Percentiles rank a stretch among this genome's conserved stretches.
Evolutionary conservation across 2,113 vertebrate genomes (phyloP).

Genomic region (Onychostruthus taczanowskii): DNA sequence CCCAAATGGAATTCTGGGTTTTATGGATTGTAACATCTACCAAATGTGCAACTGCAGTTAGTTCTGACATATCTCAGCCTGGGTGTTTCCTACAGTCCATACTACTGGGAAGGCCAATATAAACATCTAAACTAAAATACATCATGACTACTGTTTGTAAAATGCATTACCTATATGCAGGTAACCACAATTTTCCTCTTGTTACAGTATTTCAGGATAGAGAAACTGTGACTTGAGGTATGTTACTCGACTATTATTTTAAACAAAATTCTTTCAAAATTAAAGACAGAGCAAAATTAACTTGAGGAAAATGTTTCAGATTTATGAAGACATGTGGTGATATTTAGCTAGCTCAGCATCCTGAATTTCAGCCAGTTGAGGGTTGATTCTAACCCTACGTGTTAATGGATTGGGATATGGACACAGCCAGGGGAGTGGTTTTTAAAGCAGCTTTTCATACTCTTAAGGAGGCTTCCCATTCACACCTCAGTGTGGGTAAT

Average conservation of each 20-base stretch:
- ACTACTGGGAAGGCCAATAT: neutral
- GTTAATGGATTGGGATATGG: neutral
- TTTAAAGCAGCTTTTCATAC: constrained; percentile 9
- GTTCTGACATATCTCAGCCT: neutral
- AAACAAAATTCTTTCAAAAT: neutral
- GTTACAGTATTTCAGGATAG: neutral
- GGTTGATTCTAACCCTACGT: neutral
- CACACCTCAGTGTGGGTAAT: constrained; percentile 9
- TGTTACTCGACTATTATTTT: neutral
- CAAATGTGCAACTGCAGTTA: neutral
- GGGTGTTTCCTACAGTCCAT: neutral
- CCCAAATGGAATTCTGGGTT: neutral
- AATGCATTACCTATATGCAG: neutral
- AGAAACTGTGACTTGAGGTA: neutral
- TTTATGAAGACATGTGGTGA: neutral
- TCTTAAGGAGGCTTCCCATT: constrained; percentile 22
- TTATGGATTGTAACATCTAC: neutral
- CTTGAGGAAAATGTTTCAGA: neutral
- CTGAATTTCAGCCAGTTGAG: neutral
- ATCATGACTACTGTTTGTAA: neutral
- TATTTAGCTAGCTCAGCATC: neutral
- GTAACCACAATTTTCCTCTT: neutral
- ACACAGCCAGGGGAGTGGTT: neutral
- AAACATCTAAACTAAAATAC: neutral
- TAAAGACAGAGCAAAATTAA: neutral